These are phyloP conservation scores for Rhinoderma darwinii DNA, from an alignment of 2,113 vertebrate species.

Conservation along the genomic window DNA sequence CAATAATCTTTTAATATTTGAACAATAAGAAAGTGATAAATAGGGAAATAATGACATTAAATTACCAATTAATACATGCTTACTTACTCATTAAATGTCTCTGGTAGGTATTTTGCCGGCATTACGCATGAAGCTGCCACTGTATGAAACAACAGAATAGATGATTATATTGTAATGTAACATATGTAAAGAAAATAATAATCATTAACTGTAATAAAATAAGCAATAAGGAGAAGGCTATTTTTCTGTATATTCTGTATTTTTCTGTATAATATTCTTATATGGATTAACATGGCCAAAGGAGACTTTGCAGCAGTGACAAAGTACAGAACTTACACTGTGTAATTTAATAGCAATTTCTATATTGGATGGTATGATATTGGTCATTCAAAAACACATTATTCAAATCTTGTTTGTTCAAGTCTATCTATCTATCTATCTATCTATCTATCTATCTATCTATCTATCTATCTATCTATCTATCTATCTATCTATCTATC, in stretches of 20 bases:
- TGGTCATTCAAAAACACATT: no score
- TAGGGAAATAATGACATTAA: no score
- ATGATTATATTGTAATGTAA: background rate
- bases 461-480: no score
- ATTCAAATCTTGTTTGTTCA: no score
- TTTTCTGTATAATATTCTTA: no score
- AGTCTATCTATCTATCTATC: no score
- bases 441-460: no score
- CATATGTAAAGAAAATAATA: background rate
- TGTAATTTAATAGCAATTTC: no score
- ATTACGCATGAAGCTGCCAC: background rate
- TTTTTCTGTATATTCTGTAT: background rate
- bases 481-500: no score
- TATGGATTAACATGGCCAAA: no score
- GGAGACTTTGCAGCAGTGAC: background rate
- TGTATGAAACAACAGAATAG: background rate
- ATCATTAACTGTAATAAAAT: background rate
- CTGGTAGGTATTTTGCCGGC: conserved; percentile 14
- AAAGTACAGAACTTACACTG: background rate
- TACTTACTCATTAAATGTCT: background rate
- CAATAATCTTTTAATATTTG: no score
- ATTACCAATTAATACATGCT: background rate
- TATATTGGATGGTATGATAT: no score
- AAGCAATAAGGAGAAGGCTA: background rate
- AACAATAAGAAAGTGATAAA: background rate